Conservation (phyloP, 2,797 vertebrate genomes). For the Anguilla anguilla region DNA sequence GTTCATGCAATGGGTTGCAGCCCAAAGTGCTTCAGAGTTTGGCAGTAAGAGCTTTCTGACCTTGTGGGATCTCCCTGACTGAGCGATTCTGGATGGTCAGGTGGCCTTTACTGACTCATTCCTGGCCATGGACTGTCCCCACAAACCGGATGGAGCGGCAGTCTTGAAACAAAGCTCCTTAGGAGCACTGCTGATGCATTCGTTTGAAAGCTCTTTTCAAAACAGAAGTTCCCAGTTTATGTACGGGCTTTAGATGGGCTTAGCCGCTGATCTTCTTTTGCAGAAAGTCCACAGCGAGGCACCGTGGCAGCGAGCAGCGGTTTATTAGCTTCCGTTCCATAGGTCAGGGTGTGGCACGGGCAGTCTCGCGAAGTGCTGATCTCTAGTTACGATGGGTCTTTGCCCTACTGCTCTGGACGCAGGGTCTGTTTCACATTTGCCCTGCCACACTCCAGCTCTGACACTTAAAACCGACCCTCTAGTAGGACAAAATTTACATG, state of each 20-base stretch:
- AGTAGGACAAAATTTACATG: no score
- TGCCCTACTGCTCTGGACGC: neutral
- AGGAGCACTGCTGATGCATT: slow-evolving; percentile 9
- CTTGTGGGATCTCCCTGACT: no score
- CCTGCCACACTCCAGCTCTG: neutral
- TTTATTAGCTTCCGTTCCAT: neutral
- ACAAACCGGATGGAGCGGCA: neutral
- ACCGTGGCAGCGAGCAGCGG: no score
- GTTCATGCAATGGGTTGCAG: no score
- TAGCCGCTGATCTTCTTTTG: neutral
- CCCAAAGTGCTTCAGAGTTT: no score
- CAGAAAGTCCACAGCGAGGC: neutral
- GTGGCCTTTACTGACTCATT: neutral
- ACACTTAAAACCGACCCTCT: no score
- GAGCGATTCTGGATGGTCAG: neutral
- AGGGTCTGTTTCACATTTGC: neutral
- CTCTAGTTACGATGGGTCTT: neutral
- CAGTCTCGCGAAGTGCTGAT: neutral
- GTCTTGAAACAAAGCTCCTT: slow-evolving; percentile 1
- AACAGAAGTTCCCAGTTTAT: slow-evolving; percentile 2
- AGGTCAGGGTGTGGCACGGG: neutral
- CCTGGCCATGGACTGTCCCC: neutral
- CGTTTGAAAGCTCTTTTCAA: slow-evolving; percentile 21
- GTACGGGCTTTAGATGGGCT: slow-evolving; percentile 27
- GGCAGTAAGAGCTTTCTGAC: no score